These are phyloP conservation scores for Tragelaphus oryx DNA, from an alignment of 2,797 vertebrate species.

Conservation along the genomic window DNA sequence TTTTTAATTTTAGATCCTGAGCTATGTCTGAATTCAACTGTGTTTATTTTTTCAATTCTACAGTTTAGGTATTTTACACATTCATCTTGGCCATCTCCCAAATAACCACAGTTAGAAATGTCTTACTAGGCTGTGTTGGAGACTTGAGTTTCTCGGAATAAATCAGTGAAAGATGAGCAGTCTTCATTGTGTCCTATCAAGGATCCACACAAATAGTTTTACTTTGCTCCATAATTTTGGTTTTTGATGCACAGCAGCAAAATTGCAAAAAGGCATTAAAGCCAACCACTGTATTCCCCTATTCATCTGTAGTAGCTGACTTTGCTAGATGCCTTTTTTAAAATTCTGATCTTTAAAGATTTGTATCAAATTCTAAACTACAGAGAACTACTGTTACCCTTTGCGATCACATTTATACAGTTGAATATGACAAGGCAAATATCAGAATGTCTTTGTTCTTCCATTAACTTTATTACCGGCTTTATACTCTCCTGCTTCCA, in stretches of 20 bases:
- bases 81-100: background rate
- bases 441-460: background rate
- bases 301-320: background rate
- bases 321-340: background rate
- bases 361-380: background rate
- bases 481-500: background rate
- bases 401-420: background rate
- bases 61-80: background rate
- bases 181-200: background rate
- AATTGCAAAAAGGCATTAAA: constrained; percentile 17
- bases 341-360: background rate
- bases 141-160: background rate
- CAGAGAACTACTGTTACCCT: background rate
- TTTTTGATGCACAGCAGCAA: background rate
- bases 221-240: background rate
- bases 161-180: background rate
- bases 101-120: background rate
- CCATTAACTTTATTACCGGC: background rate
- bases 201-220: background rate
- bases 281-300: background rate
- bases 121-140: background rate
- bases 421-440: background rate
- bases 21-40: background rate
- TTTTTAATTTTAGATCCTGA: background rate
- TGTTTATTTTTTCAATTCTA: background rate